Conservation (phyloP, 23 tunicate genomes). For the Aplidium turbinatum region DNA sequence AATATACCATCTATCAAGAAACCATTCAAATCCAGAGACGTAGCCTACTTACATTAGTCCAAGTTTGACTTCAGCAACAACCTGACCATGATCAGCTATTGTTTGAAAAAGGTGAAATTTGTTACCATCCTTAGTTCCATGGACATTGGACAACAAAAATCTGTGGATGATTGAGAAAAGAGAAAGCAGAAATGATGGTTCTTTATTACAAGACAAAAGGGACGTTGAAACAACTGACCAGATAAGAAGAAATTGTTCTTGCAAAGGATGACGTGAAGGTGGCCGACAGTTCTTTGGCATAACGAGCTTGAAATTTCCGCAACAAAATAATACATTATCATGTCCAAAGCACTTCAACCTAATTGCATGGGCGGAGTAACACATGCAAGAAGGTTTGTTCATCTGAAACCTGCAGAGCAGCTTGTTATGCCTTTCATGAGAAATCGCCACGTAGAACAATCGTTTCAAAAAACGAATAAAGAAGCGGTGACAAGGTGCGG, state of each 20-base stretch:
- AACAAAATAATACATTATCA: background rate
- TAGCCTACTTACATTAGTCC: too few species aligned
- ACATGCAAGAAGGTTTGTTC: background rate
- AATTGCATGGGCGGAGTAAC: conserved; percentile 7
- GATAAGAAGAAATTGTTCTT: background rate
- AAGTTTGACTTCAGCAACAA: too few species aligned
- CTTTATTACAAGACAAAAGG: conserved; percentile 4
- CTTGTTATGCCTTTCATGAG: conserved; percentile 12
- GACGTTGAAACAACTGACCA: background rate
- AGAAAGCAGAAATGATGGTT: background rate
- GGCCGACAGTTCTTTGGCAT: conserved; percentile 8
- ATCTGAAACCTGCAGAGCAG: background rate
- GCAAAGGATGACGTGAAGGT: conserved; percentile 5
- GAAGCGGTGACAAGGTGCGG: background rate
- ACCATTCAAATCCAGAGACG: conserved; percentile 1
- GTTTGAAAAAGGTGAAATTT: too few species aligned
- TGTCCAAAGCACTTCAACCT: conserved; percentile 4
- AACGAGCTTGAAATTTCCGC: conserved; percentile 11
- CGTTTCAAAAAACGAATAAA: background rate
- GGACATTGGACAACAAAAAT: conserved; percentile 1
- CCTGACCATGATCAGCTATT: too few species aligned
- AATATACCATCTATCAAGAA: background rate
- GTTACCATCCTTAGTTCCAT: too few species aligned
- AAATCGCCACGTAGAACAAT: conserved; percentile 7
- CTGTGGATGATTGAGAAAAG: conserved; percentile 1